Percentiles rank a stretch among this genome's conserved stretches.
phyloP scores from a whole-genome alignment of 2,888 invertebrate species.

The Cancer borealis region DNA sequence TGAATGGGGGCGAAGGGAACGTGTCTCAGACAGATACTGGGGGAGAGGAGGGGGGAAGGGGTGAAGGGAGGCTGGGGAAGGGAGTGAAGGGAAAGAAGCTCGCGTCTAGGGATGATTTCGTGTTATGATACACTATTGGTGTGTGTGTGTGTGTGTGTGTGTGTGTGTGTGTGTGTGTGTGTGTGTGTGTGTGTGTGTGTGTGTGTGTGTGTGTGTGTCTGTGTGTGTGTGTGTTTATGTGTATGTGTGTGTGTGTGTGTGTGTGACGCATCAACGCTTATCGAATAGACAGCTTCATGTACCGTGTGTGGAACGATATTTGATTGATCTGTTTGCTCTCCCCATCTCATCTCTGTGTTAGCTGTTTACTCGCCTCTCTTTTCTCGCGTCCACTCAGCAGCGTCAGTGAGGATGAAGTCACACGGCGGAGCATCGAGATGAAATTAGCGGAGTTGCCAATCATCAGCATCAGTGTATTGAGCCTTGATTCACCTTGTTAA shows the following conservation, averaged over 20 bases:
- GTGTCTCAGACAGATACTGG: not conserved
- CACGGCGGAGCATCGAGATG: not conserved
- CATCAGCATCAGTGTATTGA: not conserved
- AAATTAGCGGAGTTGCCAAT: not conserved
- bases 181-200: not conserved
- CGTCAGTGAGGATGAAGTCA: not conserved
- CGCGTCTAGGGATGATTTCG: not conserved
- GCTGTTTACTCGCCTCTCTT: not conserved
- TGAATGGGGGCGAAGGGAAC: not conserved
- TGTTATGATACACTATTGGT: not conserved
- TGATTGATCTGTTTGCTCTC: not conserved
- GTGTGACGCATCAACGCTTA: conserved; percentile 7
- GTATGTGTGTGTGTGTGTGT: not conserved
- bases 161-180: not conserved
- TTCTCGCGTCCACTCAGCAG: not conserved
- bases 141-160: not conserved
- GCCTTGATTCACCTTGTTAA: not conserved
- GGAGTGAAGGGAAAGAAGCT: not conserved
- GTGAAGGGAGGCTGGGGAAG: not conserved
- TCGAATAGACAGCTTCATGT: not conserved
- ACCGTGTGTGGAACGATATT: not conserved
- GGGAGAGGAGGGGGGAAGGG: not conserved
- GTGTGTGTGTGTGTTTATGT: no score
- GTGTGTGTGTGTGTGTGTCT: not conserved
- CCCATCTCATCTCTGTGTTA: not conserved